A percentile compares a stretch with the other conserved stretches of the same genome.
Conservation (phyloP, 1,140 invertebrate genomes). For the Musca domestica region DNA sequence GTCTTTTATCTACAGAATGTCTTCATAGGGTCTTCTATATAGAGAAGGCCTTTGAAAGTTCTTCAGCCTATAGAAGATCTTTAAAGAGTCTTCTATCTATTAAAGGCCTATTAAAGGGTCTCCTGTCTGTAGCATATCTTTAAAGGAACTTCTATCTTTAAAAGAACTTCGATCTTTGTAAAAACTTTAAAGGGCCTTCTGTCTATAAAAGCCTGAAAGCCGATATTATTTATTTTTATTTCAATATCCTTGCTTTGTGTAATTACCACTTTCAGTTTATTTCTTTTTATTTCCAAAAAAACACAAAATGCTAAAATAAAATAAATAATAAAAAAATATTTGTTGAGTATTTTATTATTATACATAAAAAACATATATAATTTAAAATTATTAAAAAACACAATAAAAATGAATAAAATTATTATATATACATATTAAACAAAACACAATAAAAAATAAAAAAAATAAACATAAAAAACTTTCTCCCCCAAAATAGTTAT, state of each 20-base stretch:
- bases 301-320: conserved; percentile 22
- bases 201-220: too few species aligned
- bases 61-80: too few species aligned
- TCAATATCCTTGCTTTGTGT: neutral
- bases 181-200: too few species aligned
- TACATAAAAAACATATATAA: conserved; percentile 29
- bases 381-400: conserved; percentile 31
- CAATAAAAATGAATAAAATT: conserved; percentile 17
- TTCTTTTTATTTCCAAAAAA: conserved; percentile 8
- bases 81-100: too few species aligned
- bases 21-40: too few species aligned
- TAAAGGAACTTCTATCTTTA: too few species aligned
- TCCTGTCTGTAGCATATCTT: too few species aligned
- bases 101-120: too few species aligned
- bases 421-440: conserved; percentile 18
- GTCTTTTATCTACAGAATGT: too few species aligned
- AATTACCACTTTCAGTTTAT: neutral
- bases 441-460: neutral
- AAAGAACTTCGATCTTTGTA: too few species aligned
- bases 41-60: too few species aligned
- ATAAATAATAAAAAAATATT: conserved; percentile 36
- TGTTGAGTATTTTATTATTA: conserved; percentile 49
- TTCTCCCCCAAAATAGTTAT: conserved; percentile 18
- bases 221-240: too few species aligned
- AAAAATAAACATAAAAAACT: conserved; percentile 13